These are phyloP conservation scores for Eurystomus glaucurus DNA, from an alignment of 2,797 vertebrate species.

Conservation along the genomic window DNA sequence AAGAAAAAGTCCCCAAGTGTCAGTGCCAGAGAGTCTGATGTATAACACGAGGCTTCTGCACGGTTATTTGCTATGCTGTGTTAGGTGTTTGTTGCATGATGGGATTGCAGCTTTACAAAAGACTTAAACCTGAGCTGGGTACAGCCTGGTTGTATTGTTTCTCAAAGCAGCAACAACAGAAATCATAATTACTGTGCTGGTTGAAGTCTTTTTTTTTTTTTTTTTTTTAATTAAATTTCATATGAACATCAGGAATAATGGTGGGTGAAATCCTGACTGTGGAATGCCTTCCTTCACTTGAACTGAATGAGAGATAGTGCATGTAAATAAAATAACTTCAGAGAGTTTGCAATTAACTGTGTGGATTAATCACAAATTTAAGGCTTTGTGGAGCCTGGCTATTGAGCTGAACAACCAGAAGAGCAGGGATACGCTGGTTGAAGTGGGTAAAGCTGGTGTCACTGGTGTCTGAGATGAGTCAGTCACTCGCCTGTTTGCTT, in stretches of 20 bases:
- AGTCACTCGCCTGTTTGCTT: neutral
- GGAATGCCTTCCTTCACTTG: neutral
- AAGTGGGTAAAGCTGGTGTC: neutral
- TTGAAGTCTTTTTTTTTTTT: neutral
- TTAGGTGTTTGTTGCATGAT: neutral
- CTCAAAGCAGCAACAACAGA: neutral
- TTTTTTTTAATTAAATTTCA: neutral
- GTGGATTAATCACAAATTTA: neutral
- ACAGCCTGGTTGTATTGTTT: neutral
- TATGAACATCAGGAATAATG: neutral
- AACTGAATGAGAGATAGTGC: neutral
- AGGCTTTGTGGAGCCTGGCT: neutral
- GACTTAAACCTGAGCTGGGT: neutral
- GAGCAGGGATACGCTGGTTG: neutral
- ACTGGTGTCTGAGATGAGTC: neutral
- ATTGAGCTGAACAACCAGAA: neutral
- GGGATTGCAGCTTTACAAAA: neutral
- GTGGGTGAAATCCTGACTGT: neutral
- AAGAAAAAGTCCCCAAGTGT: neutral
- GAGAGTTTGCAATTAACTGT: neutral
- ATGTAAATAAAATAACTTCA: neutral
- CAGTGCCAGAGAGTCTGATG: neutral
- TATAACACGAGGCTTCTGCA: fast-evolving
- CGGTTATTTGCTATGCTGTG: neutral
- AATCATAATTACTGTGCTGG: neutral